Evolutionary conservation across 2,797 vertebrate genomes (phyloP).

Genomic region (Erithacus rubecula): DNA sequence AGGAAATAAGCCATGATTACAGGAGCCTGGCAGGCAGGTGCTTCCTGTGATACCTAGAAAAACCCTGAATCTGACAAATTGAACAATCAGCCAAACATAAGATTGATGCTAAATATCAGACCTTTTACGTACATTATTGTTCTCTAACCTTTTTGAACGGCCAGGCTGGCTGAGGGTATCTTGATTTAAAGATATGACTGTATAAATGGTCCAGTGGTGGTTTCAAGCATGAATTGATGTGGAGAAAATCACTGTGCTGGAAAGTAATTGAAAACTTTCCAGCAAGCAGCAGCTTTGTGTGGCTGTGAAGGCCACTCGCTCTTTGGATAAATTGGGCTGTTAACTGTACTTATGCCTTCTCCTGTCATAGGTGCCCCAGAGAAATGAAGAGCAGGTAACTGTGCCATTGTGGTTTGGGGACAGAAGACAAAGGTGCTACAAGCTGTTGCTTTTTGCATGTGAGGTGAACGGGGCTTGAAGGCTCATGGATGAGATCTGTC

Average conservation of each 20-base stretch:
- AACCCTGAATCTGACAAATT: neutral
- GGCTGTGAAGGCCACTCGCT: neutral
- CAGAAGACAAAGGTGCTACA: neutral
- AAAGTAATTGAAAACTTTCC: neutral
- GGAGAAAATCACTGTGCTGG: neutral
- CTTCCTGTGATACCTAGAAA: constrained; percentile 50
- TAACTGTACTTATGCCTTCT: neutral
- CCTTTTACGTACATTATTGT: neutral
- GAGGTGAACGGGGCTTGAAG: neutral
- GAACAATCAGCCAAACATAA: neutral
- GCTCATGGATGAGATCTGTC: neutral
- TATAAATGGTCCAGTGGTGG: neutral
- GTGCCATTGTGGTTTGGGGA: neutral
- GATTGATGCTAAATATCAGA: neutral
- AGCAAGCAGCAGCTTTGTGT: neutral
- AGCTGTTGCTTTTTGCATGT: neutral
- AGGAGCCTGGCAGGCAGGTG: constrained; percentile 19
- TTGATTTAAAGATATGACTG: constrained; percentile 4
- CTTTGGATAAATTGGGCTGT: neutral
- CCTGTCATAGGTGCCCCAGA: neutral
- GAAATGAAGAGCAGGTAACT: neutral
- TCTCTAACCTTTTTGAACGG: constrained; percentile 13
- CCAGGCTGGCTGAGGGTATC: neutral
- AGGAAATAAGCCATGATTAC: constrained; percentile 15
- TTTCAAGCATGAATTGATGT: neutral